Base-by-base conservation (phyloP, 2,888 invertebrate species). In the Hydriomena furcata region DNA sequence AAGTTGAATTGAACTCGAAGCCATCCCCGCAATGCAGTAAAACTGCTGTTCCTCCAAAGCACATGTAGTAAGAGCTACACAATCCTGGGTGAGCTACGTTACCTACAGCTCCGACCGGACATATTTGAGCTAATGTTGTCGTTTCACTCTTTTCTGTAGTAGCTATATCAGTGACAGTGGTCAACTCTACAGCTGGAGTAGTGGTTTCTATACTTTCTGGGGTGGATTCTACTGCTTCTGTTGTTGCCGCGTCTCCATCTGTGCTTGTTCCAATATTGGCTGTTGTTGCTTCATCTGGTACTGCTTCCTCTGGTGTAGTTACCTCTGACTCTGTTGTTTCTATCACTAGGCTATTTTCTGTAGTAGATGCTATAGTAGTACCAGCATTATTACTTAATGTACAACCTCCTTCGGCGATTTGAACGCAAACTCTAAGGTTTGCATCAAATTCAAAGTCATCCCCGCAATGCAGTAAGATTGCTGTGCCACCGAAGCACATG, bases 31-130 rank as follows among this genome's bases (percentile, higher is more conserved):
- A 76, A 21, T 23, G 51, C 21, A 63, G 35, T 3, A 42, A 52
- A n/a, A 68, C 34, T 0, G 61, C 41, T 0, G 35, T 34, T 0
- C 66, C 67, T 4, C 50, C 51, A 3, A 55, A 35, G 24, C 72
- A 73, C 37, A 69, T 50, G 30, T 53, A 66, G 34, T 63, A 73
- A 0, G 52, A 42, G 3, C 56, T 42, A 38, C 76, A 76, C 6
- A 32, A 35, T 4, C 50, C 37, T 0, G 73, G 68, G 43, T 74
- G 64, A 0, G 71, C 52, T 2, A 71, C 59, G 5, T 63, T 64
- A 1, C 66, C 73, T n/a, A 63, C 49, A 0, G 45, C 30, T 5
- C 63, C 67, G 6, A 58, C 20, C 0, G 66, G 61, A 30, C 73
- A 71, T 2, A 68, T 17, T 7, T 20, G 23, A 12, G 11, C 11